Evolutionary conservation across 2,113 vertebrate genomes (phyloP), one percentile per base, ranked within the genome.

Genomic region (Peromyscus californicus): DNA sequence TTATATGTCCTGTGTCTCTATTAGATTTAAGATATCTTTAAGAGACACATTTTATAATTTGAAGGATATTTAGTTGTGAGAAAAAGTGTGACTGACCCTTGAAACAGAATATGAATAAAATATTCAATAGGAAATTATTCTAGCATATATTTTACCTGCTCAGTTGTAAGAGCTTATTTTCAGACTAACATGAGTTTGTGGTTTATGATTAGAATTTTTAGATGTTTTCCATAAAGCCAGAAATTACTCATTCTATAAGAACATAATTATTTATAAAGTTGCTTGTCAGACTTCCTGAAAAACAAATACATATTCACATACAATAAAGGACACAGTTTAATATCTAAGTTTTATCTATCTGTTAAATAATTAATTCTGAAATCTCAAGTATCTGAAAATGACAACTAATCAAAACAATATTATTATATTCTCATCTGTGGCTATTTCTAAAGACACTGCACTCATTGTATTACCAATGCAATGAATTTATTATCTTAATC

Each of bases 31-130:
- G 17, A 48, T 29, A 90, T 31, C 16, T 94, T 94, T 26, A 39
- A 95, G 61, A 86, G 61, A 59, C 7, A 84, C n/a, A 74, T 76
- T 94, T 76, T n/a, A 94, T 70, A 89, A 63, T 79, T n/a, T 59
- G 13, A 84, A 83, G 95, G 36, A 76, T 67, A 87, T 63, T 74
- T 65, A 83, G 29, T 75, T 76, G 87, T 1, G 2, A 51, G 1
- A n/a, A 90, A 29, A 90, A 59, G 17, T 76, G 36, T 70, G 80
- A 86, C 10, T 70, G 70, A 51, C 9, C 67, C 19, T 89, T 67
- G 19, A 80, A 6, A 92, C 11, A 89, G 54, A 89, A 59, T 57
- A n/a, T 39, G 42, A 26, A 83, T 69, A 79, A 76, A 22, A 70
- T 36, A 48, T 74, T 88, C 76, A 21, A 51, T 24, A 42, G 7